phyloP scores from a whole-genome alignment of 37 sponge, comb jelly and placozoan genomes.

The Dysidea cf. avara region DNA sequence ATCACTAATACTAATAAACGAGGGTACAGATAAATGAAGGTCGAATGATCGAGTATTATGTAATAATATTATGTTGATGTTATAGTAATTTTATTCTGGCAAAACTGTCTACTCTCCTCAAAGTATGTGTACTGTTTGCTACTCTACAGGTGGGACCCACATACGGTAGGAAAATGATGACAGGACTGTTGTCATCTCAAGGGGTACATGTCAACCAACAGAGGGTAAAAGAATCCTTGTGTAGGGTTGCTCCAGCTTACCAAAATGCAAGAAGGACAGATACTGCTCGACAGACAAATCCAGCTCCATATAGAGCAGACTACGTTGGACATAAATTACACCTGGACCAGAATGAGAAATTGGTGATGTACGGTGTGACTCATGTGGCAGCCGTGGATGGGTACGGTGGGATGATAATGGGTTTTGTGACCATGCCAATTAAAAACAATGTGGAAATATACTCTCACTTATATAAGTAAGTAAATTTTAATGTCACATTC shows the following conservation, averaged over 20 bases:
- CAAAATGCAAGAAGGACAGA: constrained; percentile 1
- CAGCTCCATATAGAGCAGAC: constrained; percentile 50
- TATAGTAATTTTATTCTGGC: too few relatives aligned
- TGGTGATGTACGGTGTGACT: too few relatives aligned
- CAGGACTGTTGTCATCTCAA: constrained; percentile 26
- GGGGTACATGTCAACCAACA: constrained; percentile 8
- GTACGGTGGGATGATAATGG: constrained; percentile 54
- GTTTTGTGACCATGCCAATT: constrained; percentile 45
- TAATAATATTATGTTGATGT: too few relatives aligned
- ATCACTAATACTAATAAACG: too few relatives aligned
- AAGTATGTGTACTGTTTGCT: too few relatives aligned
- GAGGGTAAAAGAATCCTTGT: constrained; percentile 16
- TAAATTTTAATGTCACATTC: background rate
- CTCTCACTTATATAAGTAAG: constrained; percentile 23
- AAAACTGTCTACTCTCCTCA: too few relatives aligned
- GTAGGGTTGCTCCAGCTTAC: constrained; percentile 19
- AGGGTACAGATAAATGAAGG: too few relatives aligned
- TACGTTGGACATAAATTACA: constrained; percentile 74
- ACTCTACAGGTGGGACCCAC: constrained; percentile 44
- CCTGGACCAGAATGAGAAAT: constrained; percentile 68
- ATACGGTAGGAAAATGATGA: constrained; percentile 35
- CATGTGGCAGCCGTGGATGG: constrained; percentile 69
- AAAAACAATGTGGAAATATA: constrained; percentile 65
- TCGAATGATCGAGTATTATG: too few relatives aligned
- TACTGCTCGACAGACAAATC: constrained; percentile 28